Percentiles rank a stretch among this genome's conserved stretches.
phyloP scores from a whole-genome alignment of 2,797 vertebrate genomes.

The Rhinophrynus dorsalis region DNA sequence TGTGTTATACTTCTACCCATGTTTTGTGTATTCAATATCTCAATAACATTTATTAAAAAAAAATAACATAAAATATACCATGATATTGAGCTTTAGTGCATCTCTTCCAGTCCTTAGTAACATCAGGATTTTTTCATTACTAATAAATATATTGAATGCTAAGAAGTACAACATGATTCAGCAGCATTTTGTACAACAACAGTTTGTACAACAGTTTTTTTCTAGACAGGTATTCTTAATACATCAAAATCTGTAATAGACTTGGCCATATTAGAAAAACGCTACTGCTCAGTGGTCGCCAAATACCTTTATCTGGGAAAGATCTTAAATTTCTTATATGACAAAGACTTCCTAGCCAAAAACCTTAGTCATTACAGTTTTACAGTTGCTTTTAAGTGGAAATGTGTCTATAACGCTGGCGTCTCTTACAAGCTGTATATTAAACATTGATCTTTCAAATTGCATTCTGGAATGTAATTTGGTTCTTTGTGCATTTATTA shows the following conservation, averaged over 20 bases:
- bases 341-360: conserved; percentile 23
- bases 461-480: conserved; percentile 31
- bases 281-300: neutral
- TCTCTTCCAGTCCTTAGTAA: too few species aligned
- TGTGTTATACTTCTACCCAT: too few species aligned
- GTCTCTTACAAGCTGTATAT: conserved; percentile 33
- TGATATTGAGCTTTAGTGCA: too few species aligned
- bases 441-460: conserved; percentile 33
- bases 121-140: too few species aligned
- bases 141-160: neutral
- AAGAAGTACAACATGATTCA: neutral
- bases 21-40: too few species aligned
- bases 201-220: conserved; percentile 21
- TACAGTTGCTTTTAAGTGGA: conserved; percentile 43
- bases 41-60: too few species aligned
- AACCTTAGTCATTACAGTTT: conserved; percentile 42
- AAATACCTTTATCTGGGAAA: conserved; percentile 29
- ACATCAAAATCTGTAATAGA: conserved; percentile 11
- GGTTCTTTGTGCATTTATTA: conserved; percentile 30
- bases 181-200: neutral
- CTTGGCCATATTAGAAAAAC: conserved; percentile 19
- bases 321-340: conserved; percentile 34
- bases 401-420: conserved; percentile 28
- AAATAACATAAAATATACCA: too few species aligned
- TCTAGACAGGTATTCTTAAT: conserved; percentile 35